Evolutionary conservation across 2,797 vertebrate species (phyloP).

Genomic region (Atherinosoma microstoma): DNA sequence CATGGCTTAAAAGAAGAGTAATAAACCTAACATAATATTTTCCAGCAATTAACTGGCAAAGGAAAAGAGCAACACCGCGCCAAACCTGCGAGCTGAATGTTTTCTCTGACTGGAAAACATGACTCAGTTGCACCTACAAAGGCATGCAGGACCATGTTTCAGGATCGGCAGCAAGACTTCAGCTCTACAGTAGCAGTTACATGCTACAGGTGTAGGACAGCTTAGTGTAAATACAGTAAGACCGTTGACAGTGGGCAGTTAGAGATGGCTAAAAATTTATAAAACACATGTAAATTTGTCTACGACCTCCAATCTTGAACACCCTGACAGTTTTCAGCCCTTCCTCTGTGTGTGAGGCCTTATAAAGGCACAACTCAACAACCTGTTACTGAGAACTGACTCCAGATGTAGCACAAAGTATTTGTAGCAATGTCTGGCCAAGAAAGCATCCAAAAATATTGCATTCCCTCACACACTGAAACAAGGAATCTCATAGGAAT

Average conservation of each 20-base stretch:
- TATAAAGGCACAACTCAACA: constrained; percentile 25
- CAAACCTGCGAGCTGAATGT: constrained; percentile 55
- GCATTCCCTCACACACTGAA: background rate
- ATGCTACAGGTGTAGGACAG: constrained; percentile 8
- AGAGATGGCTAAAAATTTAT: constrained; percentile 7
- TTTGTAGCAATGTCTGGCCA: constrained; percentile 21
- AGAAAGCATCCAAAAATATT: constrained; percentile 26
- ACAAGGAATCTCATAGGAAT: background rate
- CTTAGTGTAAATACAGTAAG: background rate
- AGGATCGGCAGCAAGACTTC: constrained; percentile 1
- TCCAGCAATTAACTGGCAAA: constrained; percentile 61
- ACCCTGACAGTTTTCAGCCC: constrained; percentile 9
- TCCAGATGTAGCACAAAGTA: constrained; percentile 47
- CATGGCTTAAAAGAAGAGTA: constrained; percentile 45
- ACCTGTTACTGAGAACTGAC: constrained; percentile 28
- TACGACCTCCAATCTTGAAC: background rate
- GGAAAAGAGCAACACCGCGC: constrained; percentile 37
- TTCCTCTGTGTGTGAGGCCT: constrained; percentile 1
- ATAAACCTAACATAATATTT: constrained; percentile 66
- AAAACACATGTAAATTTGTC: constrained; percentile 15
- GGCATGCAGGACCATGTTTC: background rate
- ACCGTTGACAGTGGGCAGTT: background rate
- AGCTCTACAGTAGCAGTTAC: background rate
- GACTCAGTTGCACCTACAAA: constrained; percentile 60
- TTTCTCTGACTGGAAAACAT: constrained; percentile 67